Base-by-base conservation (phyloP, 2,888 invertebrate species). In the Poecilobothrus nobilitatus region DNA sequence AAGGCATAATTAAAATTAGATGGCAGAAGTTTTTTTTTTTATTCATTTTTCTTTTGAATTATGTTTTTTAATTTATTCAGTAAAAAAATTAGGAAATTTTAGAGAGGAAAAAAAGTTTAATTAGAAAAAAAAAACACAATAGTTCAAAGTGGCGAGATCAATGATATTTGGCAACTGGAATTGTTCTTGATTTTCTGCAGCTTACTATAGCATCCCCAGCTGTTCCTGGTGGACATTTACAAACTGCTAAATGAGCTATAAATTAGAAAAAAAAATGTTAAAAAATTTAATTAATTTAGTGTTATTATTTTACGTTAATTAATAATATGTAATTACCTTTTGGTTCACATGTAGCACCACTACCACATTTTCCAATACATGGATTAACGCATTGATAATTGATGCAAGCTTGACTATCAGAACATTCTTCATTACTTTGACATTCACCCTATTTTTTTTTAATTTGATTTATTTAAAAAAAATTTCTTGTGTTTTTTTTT, bases 281-380 rank as follows among this genome's bases (percentile, higher is more conserved):
- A 44, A 44, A 44, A 44, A 44, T 10, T 18, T 53, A 18, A 53
- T 18, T 53, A 9, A n/a, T 53, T 53, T 53, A 18, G 53, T 27
- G 27, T 27, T 27, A n/a, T n/a, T n/a, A n/a, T 8, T 37, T 37
- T 37, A 37, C 6, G 10, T 37, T 8, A 37, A 37, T 10, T 37
- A 37, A 37, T n/a, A n/a, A n/a, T 12, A 53, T 2, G 18, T 18
- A 18, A 18, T 53, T 53, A 53, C 53, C 53, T 69, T 91, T 85
- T 0, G 90, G 87, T 78, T 88, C 88, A 76, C 94, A 93, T 68
- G 86, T 86, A 62, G 92, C 92, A 21, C 88, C 90, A 0, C 87
- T 82, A 9, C 91, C 92, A 76, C 93, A 93, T 78, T 91, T 91
- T 70, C 90, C 89, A 62, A 87, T 85, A 76, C 92, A 92, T 0